Evolutionary conservation across 2,888 invertebrate species (phyloP), one percentile per base, ranked within the genome.

Genomic region (Himalopsyche kuldschensis): DNA sequence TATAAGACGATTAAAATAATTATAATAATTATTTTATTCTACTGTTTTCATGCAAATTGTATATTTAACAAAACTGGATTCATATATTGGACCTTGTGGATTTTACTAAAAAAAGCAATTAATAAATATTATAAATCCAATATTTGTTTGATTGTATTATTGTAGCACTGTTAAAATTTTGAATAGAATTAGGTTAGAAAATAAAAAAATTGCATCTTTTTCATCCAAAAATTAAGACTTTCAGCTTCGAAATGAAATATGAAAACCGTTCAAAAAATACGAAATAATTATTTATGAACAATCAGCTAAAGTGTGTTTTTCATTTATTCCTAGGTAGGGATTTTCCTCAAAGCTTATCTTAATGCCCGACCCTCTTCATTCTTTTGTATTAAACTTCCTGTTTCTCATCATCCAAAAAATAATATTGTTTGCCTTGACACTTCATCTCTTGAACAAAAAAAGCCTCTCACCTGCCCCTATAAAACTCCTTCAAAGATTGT

Each of bases 391-490:
- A 82, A 85, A 84, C 81, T 84, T 84, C 86, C 86, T 83, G 86
- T 86, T 83, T 85, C 83, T 77, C 79, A 76, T 84, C 86, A 69
- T 83, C 46, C 78, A 82, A 86, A 86, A 85, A 86, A 86, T 86
- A 86, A 86, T 86, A 86, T 85, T 86, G 86, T 86, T 86, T 86
- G 84, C 78, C 81, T 84, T 85, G 83, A 84, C 84, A 86, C 86
- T 86, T 86, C 84, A 86, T 86, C 80, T 82, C 82, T 55, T 79
- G 80, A 78, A 82, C 69, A 69, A 82, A 85, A 81, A 82, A 35
- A 63, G 75, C 76, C 63, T 84, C 81, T 84, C 85, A 85, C 83
- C 82, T 80, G 82, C 79, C 76, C 81, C 35, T 78, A 78, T 75
- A 82, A 82, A 84, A 79, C 83, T 82, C 84, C 83, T 82, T 78